A percentile compares a stretch with the other conserved stretches of the same genome.
phyloP scores from a whole-genome alignment of 2,888 invertebrate genomes.

The Ormyrus nitidulus region DNA sequence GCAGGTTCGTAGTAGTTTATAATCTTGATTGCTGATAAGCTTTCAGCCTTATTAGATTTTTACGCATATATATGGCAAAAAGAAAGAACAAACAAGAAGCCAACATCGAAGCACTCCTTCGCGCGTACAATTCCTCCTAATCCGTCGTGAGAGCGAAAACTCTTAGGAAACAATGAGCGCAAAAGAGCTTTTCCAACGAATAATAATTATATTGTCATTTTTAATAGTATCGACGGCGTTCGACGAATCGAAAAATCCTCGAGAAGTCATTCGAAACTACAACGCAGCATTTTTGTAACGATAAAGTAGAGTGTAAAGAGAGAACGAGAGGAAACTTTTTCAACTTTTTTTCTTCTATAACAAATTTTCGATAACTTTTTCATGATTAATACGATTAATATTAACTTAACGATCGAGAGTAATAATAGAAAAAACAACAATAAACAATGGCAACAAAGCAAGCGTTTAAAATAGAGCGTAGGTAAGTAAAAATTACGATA shows the following conservation, averaged over 20 bases:
- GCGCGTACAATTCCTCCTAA: constrained; percentile 16
- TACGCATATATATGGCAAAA: constrained; percentile 47
- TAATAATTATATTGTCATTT: background rate
- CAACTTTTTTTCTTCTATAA: constrained; percentile 45
- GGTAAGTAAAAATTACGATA: constrained; percentile 10
- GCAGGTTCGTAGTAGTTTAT: constrained; percentile 58
- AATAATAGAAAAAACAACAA: constrained; percentile 10
- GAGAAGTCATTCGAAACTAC: background rate
- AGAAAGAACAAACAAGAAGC: background rate
- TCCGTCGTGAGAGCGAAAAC: constrained; percentile 20
- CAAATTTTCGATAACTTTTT: constrained; percentile 51
- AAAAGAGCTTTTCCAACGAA: constrained; percentile 10
- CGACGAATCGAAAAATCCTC: constrained; percentile 29
- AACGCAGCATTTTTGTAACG: constrained; percentile 33
- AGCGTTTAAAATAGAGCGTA: constrained; percentile 38
- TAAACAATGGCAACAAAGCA: constrained; percentile 19
- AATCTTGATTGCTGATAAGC: constrained; percentile 59
- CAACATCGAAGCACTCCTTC: constrained; percentile 37
- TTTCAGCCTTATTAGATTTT: constrained; percentile 61
- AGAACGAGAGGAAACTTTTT: constrained; percentile 26
- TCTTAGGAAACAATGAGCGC: background rate
- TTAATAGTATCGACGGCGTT: background rate
- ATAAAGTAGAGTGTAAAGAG: background rate
- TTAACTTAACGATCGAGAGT: background rate
- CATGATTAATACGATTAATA: constrained; percentile 41